A percentile compares a stretch with the other conserved stretches of the same genome.
Evolutionary conservation across 2,888 invertebrate species (phyloP).

Genomic region (Chrysolina oricalcia): DNA sequence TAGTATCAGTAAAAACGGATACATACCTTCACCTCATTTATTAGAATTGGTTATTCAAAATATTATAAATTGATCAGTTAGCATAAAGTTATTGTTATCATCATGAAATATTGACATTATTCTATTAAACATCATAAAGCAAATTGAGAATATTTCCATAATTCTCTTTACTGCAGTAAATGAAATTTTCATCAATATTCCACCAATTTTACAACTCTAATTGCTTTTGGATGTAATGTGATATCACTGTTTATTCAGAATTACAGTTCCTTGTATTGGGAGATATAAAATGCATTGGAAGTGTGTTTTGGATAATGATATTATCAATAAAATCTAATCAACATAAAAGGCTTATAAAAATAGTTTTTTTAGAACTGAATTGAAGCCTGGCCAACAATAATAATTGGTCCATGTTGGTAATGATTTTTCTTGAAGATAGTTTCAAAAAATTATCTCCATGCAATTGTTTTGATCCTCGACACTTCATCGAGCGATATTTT

Average conservation of each 20-base stretch:
- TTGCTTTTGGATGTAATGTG: neutral
- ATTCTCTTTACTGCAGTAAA: neutral
- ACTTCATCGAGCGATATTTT: no score
- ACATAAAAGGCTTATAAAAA: neutral
- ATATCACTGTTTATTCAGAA: slow-evolving; percentile 6
- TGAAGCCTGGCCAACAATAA: no score
- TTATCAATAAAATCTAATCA: neutral
- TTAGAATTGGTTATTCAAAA: neutral
- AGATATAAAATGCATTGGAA: neutral
- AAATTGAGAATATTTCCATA: neutral
- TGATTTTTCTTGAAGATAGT: no score
- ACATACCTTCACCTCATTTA: neutral
- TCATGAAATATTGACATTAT: no score
- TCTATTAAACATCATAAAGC: no score
- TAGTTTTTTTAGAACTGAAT: no score
- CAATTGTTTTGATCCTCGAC: no score
- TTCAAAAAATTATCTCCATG: no score
- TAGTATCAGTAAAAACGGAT: no score
- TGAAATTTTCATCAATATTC: neutral
- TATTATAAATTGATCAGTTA: neutral
- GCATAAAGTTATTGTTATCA: neutral
- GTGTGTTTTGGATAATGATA: neutral
- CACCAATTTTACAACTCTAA: neutral
- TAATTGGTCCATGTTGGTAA: no score
- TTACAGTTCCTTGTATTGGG: neutral